Conservation (phyloP, 2,888 invertebrate species). For the Orchesellides sinensis region DNA sequence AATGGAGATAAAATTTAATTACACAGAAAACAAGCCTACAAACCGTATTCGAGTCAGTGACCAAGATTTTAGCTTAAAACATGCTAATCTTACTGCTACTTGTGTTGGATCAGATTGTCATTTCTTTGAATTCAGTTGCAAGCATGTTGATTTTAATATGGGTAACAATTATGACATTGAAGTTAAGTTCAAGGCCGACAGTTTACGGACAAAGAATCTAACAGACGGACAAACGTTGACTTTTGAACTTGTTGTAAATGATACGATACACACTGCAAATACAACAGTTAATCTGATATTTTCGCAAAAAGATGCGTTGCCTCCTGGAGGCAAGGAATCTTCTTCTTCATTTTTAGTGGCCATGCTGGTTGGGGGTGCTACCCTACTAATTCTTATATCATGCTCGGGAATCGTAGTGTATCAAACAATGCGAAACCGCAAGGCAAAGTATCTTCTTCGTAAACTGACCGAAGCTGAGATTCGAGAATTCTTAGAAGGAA, state of each 20-base stretch:
- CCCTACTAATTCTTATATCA: not conserved
- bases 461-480: slow-evolving; percentile 67
- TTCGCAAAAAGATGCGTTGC: not conserved
- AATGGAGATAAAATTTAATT: slow-evolving; percentile 1
- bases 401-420: slow-evolving; percentile 23
- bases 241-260: slow-evolving; percentile 30
- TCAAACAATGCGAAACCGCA: slow-evolving; percentile 29
- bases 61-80: slow-evolving; percentile 48
- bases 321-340: not conserved
- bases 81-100: slow-evolving; percentile 24
- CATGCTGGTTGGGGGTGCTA: slow-evolving; percentile 4
- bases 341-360: slow-evolving; percentile 10
- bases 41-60: slow-evolving; percentile 44
- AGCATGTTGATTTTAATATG: not conserved
- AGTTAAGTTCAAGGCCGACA: not conserved
- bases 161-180: slow-evolving; percentile 33
- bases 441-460: slow-evolving; percentile 50
- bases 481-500: slow-evolving; percentile 67
- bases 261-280: not conserved
- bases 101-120: slow-evolving; percentile 29
- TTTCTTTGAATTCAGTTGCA: slow-evolving; percentile 20
- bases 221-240: not conserved
- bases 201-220: not conserved
- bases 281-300: slow-evolving; percentile 11
- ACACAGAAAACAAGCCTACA: not conserved